Base-by-base conservation (phyloP, 2,797 vertebrate species). In the Simalia tracyae region DNA sequence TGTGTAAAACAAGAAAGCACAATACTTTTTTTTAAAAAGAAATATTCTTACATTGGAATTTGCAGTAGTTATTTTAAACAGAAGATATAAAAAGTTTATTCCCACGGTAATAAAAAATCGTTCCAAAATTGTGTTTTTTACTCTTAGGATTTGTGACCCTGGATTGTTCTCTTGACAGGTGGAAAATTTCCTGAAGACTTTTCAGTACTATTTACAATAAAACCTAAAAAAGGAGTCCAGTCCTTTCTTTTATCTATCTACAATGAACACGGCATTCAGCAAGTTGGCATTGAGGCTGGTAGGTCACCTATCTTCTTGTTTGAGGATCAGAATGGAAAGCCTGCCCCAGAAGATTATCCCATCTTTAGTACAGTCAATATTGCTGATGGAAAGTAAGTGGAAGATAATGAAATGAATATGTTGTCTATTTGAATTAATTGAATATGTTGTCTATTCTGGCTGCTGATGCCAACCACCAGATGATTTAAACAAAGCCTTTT, bases 241-340 rank as follows among this genome's bases (percentile, higher is more conserved):
- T 98, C 99, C 94, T 99, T 99, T 96, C 98, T 99, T 94, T 97
- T 99, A 95, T 99, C 99, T 89, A 93, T 99, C 93, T 99, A 99
- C 97, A 99, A 98, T 5, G 98, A 98, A 60, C 98, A 98, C 95
- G 98, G 99, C 89, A 98, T 99, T 97, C 99, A 99, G 97, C 99
- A 99, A 97, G 92, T 99, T 26, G 99, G 99, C 17, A 96, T 99
- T 92, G 99, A 99, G 95, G 98, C 99, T 89, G 99, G 99, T 86
- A 98, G 99, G 94, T 99, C 99, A 1, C 99, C 99, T 3, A 98
- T 99, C 89, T 99, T 99, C 97, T 96, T 99, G 36, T 99, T 98
- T 61, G 99, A 99, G 97, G 99, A 99, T 96, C 98, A 99, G 96
- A 98, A 98, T 72, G 99, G 99, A 95, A 98, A 98, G 94, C 99